Percentiles rank a stretch among this genome's conserved stretches.
Evolutionary conservation across 2,797 vertebrate species (phyloP).

Genomic region (Falco naumanni): DNA sequence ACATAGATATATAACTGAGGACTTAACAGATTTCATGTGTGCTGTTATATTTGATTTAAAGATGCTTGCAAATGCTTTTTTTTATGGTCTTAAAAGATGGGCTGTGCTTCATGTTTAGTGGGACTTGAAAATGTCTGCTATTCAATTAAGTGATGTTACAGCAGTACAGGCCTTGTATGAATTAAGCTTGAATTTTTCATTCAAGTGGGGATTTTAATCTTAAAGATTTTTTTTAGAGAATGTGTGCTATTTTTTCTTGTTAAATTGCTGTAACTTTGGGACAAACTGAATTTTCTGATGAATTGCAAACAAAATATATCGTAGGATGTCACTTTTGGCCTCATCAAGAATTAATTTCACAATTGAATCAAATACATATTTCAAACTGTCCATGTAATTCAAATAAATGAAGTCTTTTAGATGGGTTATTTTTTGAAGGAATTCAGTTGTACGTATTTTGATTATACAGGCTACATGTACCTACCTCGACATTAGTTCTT

Average conservation of each 20-base stretch:
- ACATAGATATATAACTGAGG: neutral
- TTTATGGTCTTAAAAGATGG: neutral
- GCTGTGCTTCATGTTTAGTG: neutral
- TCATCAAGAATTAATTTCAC: neutral
- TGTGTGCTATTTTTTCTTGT: neutral
- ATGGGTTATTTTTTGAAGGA: neutral
- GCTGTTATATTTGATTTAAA: neutral
- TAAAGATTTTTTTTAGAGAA: neutral
- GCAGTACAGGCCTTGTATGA: neutral
- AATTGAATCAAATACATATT: neutral
- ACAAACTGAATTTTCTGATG: neutral
- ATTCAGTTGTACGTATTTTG: neutral
- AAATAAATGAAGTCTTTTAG: conserved; percentile 4
- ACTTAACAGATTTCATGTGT: neutral
- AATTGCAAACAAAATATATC: neutral
- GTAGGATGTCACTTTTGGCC: neutral
- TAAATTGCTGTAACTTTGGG: neutral
- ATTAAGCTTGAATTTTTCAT: neutral
- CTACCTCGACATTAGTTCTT: neutral
- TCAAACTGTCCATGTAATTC: neutral
- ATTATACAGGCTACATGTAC: neutral
- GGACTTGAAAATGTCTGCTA: neutral
- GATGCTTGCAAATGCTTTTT: neutral
- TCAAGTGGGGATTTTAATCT: neutral
- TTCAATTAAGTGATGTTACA: neutral